Conservation (phyloP, 2,797 vertebrate genomes). For the Pseudochirops cupreus region DNA sequence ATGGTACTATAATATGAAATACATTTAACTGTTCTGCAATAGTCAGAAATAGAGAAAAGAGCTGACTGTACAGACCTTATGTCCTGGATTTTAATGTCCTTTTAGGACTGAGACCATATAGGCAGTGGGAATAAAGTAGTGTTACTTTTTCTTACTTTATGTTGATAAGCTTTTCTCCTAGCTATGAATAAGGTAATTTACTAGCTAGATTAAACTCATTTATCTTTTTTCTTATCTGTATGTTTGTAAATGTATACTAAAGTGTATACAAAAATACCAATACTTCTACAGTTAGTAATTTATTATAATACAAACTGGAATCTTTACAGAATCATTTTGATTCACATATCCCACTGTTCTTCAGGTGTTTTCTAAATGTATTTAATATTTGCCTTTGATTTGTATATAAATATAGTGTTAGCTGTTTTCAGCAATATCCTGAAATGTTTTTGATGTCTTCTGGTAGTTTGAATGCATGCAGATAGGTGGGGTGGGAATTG, state of each 20-base stretch:
- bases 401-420: background rate
- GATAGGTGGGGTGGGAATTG: slow-evolving; percentile 77
- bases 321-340: background rate
- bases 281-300: slow-evolving; percentile 13
- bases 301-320: slow-evolving; percentile 33
- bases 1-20: background rate
- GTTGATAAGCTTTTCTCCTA: slow-evolving; percentile 16
- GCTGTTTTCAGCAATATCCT: background rate
- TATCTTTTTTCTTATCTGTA: slow-evolving; percentile 21
- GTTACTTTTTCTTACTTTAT: too few relatives aligned
- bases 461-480: slow-evolving; percentile 35
- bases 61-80: background rate
- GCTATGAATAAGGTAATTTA: background rate
- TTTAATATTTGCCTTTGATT: slow-evolving; percentile 34
- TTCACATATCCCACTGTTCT: background rate
- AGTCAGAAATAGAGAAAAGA: slow-evolving; percentile 19
- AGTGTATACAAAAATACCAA: background rate
- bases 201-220: background rate
- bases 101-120: background rate
- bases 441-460: background rate
- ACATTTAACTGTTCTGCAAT: background rate
- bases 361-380: slow-evolving; percentile 28
- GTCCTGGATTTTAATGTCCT: background rate
- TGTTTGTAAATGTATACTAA: background rate
- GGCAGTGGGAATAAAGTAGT: background rate